Evolutionary conservation across 1,140 invertebrate species (phyloP), one percentile per base, ranked within the genome.

Genomic region (Halotydeus destructor): DNA sequence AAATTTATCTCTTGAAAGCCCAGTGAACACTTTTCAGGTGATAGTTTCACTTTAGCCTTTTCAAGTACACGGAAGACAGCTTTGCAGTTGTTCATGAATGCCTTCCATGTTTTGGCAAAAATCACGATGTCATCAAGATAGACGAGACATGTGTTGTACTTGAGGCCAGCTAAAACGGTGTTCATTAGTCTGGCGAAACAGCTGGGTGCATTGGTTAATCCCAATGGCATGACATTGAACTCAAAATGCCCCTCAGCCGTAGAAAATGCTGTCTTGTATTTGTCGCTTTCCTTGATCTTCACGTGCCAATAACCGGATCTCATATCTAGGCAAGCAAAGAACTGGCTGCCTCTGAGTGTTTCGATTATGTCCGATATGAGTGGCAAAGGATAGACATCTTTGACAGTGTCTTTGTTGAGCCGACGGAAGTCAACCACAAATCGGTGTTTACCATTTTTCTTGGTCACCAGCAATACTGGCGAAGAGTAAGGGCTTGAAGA

Each of bases 381-480:
- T 0, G 62, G 60, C 4, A 65, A 42, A 2, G 60, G 61, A 46
- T 48, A 65, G 36, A 44, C 38, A 30, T 63, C 56, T 33, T 51
- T 50, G 5, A 43, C 40, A 0, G 58, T 65, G 8, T 9, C 27
- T 9, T 8, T 9, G 14, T 30, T 30, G 14, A 30, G 48, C 14
- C 14, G 14, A 30, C 27, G 27, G 46, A 58, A 69, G 46, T 70
- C 66, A 1, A 68, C 48, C 52, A 65, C 66, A 43, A 67, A 65
- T 16, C 64, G 27, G 27, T 30, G 33, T 34, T 52, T 43, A 30
- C 60, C 53, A 54, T 68, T 52, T 36, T 59, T 61, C 45, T 70
- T 70, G 37, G 45, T 44, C 1, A 57, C 57, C 18, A 68, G 42
- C 0, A 66, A 45, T 0, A 63, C 50, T 0, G 63, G 63, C 25